These are phyloP conservation scores for Argyrosomus regius DNA, from an alignment of 2,797 vertebrate species.

Conservation along the genomic window DNA sequence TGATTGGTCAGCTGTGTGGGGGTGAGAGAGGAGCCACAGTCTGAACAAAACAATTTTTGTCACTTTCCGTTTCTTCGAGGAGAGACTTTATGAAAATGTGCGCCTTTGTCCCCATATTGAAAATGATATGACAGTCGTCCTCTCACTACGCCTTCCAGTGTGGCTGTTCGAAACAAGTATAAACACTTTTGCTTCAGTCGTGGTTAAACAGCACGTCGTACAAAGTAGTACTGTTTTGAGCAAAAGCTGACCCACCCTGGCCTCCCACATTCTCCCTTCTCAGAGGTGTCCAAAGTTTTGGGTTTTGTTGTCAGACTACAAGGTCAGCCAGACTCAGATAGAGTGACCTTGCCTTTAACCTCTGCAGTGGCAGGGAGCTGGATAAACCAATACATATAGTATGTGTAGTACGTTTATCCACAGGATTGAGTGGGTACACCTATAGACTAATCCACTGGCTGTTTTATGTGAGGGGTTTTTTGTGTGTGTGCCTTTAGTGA, in stretches of 20 bases:
- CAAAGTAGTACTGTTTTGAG: too few relatives aligned
- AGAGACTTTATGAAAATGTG: not conserved
- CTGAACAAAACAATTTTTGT: conserved; percentile 1
- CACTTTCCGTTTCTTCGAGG: not conserved
- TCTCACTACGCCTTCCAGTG: too few relatives aligned
- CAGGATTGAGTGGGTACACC: not conserved
- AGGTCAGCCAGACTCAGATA: not conserved
- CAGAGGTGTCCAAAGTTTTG: not conserved
- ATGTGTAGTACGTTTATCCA: not conserved
- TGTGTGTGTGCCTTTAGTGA: not conserved
- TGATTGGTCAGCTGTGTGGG: not conserved
- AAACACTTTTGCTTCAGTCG: not conserved
- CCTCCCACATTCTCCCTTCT: not conserved
- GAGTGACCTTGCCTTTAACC: not conserved
- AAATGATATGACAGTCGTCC: not conserved
- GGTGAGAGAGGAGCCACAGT: not conserved
- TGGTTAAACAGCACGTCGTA: not conserved
- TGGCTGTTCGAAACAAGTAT: not conserved
- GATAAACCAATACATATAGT: not conserved
- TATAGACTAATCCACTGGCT: not conserved
- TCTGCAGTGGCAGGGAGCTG: not conserved
- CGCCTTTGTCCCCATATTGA: not conserved
- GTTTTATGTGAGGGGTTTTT: not conserved
- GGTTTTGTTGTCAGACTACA: not conserved
- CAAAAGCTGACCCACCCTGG: too few relatives aligned